Base-by-base conservation (phyloP, 2,888 invertebrate species). In the Hybos culiciformis region DNA sequence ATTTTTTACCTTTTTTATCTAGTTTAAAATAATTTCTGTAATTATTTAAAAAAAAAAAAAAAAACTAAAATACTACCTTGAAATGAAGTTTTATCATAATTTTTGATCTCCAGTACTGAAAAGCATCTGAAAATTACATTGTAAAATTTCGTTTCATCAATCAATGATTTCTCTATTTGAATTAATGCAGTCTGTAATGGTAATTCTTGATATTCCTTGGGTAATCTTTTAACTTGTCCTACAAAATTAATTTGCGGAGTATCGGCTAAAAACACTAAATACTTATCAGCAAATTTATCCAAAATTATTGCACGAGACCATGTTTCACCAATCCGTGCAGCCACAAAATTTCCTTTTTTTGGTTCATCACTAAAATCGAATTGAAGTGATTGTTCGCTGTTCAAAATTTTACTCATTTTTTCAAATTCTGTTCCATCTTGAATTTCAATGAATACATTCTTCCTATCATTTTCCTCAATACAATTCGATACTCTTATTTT, bases 301-400 rank as follows among this genome's bases (percentile, higher is more conserved):
- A 56, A 44, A 2, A 54, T n/a, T 7, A 51, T 29, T 1, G 50
- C 51, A 7, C 55, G 50, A 9, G 45, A 49, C 56, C 56, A 56
- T 5, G 51, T 50, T 19, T 44, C 18, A 1, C 41, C 14, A 2
- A 50, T 53, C 3, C 46, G 46, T 0, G 50, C 54, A 3, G 46
- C 53, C 12, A 29, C 6, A 29, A 29, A 4, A n/a, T 29, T n/a
- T n/a, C 29, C 29, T n/a, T 29, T 29, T 29, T 29, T 29, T 12
- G n/a, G 29, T 29, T 6, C 6, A n/a, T 12, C n/a, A 6, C 5
- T n/a, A 6, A 29, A 6, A n/a, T 29, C 29, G n/a, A n/a, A 29
- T n/a, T 29, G 29, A 29, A 29, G n/a, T 29, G 29, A n/a, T 29
- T 29, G 5, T 12, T 29, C 29, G n/a, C 29, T 29, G 4, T n/a